Evolutionary conservation across 1,140 invertebrate species (phyloP), one percentile per base, ranked within the genome.

Genomic region (Papilio glaucus): DNA sequence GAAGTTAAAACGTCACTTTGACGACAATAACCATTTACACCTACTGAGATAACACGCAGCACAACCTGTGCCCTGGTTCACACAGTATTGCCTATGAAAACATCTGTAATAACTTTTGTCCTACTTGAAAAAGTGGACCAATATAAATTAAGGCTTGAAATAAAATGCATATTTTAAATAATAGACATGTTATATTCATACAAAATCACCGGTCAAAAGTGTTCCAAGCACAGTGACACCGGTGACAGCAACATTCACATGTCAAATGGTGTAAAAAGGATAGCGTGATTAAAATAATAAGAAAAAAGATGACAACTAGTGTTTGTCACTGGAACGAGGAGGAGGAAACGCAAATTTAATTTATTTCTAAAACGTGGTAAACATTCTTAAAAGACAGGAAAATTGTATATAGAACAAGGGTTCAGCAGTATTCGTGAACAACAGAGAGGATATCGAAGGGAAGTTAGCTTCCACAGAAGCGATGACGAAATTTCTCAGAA

Each of bases 1-100:
- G 82, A 80, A 74, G 79, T 83, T 84, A 80, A 85, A 80, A 78
- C 80, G 73, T 83, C 81, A 77, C 77, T 61, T 76, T 45, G 45
- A 69, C 68, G 72, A 77, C 71, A 83, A 75, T 81, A 75, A 72
- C 80, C 83, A 85, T 87, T 88, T 87, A 81, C 84, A 87, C 85
- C 79, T 83, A 73, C 76, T 24, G 45, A 78, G 87, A 85, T 87
- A 87, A 80, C 75, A 75, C 62, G 24, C 37, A 13, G 75, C 9
- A 24, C 18, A 45, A 65, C 57, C 18, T 38, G 9, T 8, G 29
- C 42, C 15, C 45, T 37, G 53, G 13, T 69, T 29, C 41, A 65
- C 62, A 39, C 37, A 41, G 15, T 39, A 21, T 15, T 41, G 13
- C 38, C 4, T 15, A 37, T 62, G 9, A 62, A 65, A 21, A 37